Conservation (phyloP, 2,888 invertebrate species). For the Prenolepis imparis region DNA sequence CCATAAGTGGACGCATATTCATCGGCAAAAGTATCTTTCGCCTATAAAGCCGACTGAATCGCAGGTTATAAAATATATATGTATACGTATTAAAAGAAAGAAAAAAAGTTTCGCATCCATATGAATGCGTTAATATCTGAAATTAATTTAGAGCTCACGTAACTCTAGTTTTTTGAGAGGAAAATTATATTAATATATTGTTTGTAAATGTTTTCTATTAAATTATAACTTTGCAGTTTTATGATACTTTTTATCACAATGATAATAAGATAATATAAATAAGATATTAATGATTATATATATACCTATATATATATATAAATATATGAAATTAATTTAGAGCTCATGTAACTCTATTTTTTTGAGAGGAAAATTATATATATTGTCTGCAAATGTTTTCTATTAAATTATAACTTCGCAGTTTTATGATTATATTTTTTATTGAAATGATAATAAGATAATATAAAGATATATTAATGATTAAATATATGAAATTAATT, state of each 20-base stretch:
- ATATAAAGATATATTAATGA: too few species aligned
- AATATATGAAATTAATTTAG: too few species aligned
- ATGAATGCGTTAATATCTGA: background rate
- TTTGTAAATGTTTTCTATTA: background rate
- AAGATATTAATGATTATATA: background rate
- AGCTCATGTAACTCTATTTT: too few species aligned
- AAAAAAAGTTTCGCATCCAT: background rate
- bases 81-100: background rate
- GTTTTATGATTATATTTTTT: too few species aligned
- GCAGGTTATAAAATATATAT: background rate
- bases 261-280: too few species aligned
- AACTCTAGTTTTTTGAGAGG: background rate
- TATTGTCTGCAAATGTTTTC: too few species aligned
- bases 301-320: too few species aligned
- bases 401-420: too few species aligned
- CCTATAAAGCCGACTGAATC: background rate
- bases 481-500: too few species aligned
- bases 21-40: background rate
- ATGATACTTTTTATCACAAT: background rate
- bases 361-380: too few species aligned
- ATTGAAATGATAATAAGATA: too few species aligned
- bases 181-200: background rate
- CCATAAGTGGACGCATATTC: background rate
- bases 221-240: background rate
- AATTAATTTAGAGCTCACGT: background rate